phyloP scores from a whole-genome alignment of 2,888 invertebrate genomes.

The Melangyna quadrimaculata region DNA sequence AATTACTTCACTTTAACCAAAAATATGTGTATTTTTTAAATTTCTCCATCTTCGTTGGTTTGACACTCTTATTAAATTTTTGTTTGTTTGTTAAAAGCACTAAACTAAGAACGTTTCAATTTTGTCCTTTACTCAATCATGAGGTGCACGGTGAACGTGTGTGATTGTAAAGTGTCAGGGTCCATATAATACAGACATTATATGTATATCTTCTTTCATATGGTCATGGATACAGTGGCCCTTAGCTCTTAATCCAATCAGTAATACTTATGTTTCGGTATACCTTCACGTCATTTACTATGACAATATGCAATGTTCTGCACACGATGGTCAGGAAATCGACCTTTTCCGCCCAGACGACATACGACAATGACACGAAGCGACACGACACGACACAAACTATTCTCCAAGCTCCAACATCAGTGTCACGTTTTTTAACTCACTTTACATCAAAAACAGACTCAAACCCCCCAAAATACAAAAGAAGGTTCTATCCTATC shows the following conservation, averaged over 20 bases:
- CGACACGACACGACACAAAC: not conserved
- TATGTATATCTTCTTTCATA: not conserved
- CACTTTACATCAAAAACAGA: constrained; percentile 39
- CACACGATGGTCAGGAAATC: constrained; percentile 62
- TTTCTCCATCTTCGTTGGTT: no score
- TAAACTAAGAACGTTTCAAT: not conserved
- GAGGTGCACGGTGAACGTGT: not conserved
- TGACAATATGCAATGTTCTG: constrained; percentile 44
- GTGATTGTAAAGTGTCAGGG: constrained; percentile 1
- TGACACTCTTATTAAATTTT: no score
- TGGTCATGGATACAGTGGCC: constrained; percentile 17
- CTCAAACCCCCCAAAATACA: not conserved
- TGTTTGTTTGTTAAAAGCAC: no score
- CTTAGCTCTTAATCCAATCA: constrained; percentile 65
- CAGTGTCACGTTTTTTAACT: constrained; percentile 63
- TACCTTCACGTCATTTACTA: not conserved
- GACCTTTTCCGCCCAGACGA: constrained; percentile 44
- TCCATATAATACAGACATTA: not conserved
- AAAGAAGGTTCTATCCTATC: not conserved
- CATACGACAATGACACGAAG: not conserved
- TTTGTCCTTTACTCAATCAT: not conserved
- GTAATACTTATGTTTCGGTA: constrained; percentile 39
- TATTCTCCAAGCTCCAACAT: constrained; percentile 42
- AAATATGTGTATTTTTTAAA: no score
- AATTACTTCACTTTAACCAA: no score